These are phyloP conservation scores for Plebejus anna DNA, from an alignment of 2,888 invertebrate species.

Conservation along the genomic window DNA sequence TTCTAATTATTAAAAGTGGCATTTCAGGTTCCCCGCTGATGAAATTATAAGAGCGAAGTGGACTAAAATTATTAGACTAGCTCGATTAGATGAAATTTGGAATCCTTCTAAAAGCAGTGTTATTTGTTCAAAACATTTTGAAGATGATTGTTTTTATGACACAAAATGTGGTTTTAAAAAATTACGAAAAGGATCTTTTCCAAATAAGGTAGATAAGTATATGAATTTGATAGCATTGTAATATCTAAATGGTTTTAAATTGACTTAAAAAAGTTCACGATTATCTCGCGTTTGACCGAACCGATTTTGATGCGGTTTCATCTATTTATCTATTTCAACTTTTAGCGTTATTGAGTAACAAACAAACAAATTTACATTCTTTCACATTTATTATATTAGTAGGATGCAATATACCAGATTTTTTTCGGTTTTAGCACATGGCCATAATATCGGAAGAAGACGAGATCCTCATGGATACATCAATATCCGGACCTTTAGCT, in stretches of 20 bases:
- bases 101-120: constrained; percentile 7
- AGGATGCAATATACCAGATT: constrained; percentile 7
- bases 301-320: constrained; percentile 7
- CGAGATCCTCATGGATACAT: constrained; percentile 7
- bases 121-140: constrained; percentile 7
- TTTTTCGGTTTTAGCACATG: constrained; percentile 7
- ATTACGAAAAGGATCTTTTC: constrained; percentile 7
- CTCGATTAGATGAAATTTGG: constrained; percentile 7
- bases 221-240: constrained; percentile 7
- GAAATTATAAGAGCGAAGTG: constrained; percentile 7
- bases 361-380: constrained; percentile 7
- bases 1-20: constrained; percentile 7
- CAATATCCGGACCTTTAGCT: constrained; percentile 7
- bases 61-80: constrained; percentile 7
- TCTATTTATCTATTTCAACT: constrained; percentile 7
- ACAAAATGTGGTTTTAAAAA: constrained; percentile 4
- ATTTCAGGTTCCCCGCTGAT: constrained; percentile 7
- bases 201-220: constrained; percentile 7
- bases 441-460: constrained; percentile 7
- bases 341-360: constrained; percentile 7
- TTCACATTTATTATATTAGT: neutral
- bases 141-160: constrained; percentile 7
- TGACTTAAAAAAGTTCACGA: constrained; percentile 7
- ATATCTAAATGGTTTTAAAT: constrained; percentile 7
- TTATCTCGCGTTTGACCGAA: constrained; percentile 7